These are phyloP conservation scores for Phoebastria nigripes DNA, from an alignment of 2,797 vertebrate species.

Conservation along the genomic window DNA sequence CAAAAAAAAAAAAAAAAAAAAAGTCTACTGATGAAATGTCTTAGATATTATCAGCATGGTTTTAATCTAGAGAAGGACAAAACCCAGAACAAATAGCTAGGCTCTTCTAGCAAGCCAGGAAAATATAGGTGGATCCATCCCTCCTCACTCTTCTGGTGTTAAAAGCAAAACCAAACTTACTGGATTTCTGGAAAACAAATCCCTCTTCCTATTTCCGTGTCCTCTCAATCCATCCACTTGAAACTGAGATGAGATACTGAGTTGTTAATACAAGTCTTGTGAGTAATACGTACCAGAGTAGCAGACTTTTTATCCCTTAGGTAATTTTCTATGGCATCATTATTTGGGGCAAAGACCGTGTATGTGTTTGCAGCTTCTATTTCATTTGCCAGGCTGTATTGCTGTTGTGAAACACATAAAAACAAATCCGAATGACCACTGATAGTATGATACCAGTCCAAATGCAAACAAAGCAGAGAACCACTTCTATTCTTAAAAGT, in stretches of 20 bases:
- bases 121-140: background rate
- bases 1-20: background rate
- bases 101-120: background rate
- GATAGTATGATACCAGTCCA: background rate
- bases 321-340: constrained; percentile 80
- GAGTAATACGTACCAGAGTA: constrained; percentile 77
- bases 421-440: background rate
- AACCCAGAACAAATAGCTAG: background rate
- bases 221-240: background rate
- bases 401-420: constrained; percentile 69
- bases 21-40: background rate
- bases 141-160: background rate
- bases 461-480: background rate
- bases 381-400: constrained; percentile 78
- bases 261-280: background rate
- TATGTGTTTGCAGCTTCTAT: constrained; percentile 80
- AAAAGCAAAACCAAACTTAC: background rate
- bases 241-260: background rate
- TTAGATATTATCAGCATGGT: background rate
- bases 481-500: background rate
- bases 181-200: background rate
- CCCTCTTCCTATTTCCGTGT: background rate
- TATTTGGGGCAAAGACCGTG: constrained; percentile 87
- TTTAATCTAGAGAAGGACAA: background rate
- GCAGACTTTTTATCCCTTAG: constrained; percentile 72